Evolutionary conservation across 2,888 invertebrate genomes (phyloP), one percentile per base, ranked within the genome.

Genomic region (Cylloceria caligata): DNA sequence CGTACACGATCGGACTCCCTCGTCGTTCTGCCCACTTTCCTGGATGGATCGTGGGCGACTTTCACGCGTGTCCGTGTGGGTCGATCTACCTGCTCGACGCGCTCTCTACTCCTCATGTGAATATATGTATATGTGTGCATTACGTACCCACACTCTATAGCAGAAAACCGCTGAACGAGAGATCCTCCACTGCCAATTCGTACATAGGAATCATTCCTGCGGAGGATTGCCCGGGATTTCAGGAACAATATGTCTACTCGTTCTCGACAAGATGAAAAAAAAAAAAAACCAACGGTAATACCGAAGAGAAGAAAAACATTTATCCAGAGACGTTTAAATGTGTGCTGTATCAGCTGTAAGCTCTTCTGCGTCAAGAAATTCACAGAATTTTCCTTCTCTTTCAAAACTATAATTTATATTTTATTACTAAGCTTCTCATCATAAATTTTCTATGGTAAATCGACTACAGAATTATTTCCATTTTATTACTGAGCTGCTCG

Each of bases 211-310:
- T 11, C 42, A 16, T 39, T 68, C 39, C 47, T 13, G 16, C 47
- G 42, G 19, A 55, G 69, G 68, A 80, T 74, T 74, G 62, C 64
- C 55, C 52, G 64, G 75, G 74, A 75, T 75, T 75, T 75, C 21
- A 47, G 34, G 64, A 47, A 69, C 74, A 75, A 64, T 65, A 69
- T n/a, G 45, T 64, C 36, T 57, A 5, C 65, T 36, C 24, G 27
- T 57, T 21, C 55, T 65, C 52, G 49, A 42, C 7, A 21, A 64
- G 39, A 69, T 49, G 60, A 62, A 36, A 42, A 55, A 27, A n/a
- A n/a, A 71, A 30, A n/a, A 71, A 19, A 65, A 11, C 11, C 60
- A 36, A 13, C 52, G 9, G 13, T 13, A 34, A 27, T 30, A 62
- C 13, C 47, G 45, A 45, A 27, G 30, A 55, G 45, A 57, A 55